These are phyloP conservation scores for Bombus polaris DNA, from an alignment of 1,140 invertebrate species.

Conservation along the genomic window DNA sequence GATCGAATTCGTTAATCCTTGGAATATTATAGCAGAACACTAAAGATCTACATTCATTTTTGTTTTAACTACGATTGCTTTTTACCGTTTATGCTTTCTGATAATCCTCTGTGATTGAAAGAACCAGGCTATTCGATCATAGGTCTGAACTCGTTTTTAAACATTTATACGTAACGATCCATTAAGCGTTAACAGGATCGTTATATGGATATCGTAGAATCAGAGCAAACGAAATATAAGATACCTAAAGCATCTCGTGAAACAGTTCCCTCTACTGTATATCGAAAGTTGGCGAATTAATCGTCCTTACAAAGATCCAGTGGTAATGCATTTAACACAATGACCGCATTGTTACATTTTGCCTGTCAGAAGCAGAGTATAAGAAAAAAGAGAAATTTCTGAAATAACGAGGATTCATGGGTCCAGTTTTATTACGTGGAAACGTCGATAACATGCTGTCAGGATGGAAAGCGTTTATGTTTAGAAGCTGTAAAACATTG, in stretches of 20 bases:
- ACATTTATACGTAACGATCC: neutral
- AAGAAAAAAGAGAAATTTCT: neutral
- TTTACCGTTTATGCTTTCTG: neutral
- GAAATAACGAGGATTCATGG: neutral
- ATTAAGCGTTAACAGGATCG: no score
- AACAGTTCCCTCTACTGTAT: no score
- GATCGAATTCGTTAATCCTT: no score
- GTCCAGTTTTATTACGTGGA: constrained; percentile 7
- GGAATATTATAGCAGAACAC: no score
- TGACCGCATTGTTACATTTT: neutral
- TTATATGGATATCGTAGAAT: no score
- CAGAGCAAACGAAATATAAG: no score
- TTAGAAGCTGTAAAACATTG: neutral
- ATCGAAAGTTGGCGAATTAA: no score
- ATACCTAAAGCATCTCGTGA: no score
- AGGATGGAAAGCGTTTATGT: constrained; percentile 18
- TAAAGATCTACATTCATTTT: no score
- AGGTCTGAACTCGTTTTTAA: neutral
- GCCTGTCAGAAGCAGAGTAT: neutral
- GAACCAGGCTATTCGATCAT: no score
- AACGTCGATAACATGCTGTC: constrained; percentile 10
- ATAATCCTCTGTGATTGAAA: neutral
- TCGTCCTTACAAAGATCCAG: no score
- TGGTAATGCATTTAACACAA: neutral
- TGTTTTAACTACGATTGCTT: no score